phyloP scores from a whole-genome alignment of 2,888 invertebrate genomes.

The Coleophora deauratella region DNA sequence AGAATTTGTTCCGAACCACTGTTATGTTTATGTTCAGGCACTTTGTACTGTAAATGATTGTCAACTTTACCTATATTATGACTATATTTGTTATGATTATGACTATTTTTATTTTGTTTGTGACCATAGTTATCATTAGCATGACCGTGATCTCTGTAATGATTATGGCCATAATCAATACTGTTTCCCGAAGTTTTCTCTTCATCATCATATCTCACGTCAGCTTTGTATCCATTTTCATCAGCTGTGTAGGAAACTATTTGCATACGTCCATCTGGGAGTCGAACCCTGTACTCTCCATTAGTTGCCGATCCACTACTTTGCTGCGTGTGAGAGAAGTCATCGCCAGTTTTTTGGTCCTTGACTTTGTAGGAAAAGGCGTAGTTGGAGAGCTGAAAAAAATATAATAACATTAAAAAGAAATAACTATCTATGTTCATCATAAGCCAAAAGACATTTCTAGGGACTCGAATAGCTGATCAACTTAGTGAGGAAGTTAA shows the following conservation, averaged over 20 bases:
- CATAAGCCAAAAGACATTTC: too few relatives aligned
- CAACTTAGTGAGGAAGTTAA: too few relatives aligned
- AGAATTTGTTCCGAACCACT: constrained; percentile 1
- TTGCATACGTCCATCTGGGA: constrained; percentile 79
- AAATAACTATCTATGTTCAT: too few relatives aligned
- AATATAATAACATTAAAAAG: too few relatives aligned
- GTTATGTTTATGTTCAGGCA: background rate
- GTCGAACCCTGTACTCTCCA: constrained; percentile 79
- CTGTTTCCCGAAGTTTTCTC: constrained; percentile 26
- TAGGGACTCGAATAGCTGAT: too few relatives aligned
- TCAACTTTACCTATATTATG: constrained; percentile 17
- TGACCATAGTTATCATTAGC: constrained; percentile 17
- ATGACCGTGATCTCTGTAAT: constrained; percentile 17
- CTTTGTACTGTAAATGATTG: constrained; percentile 1
- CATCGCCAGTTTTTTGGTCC: constrained; percentile 76
- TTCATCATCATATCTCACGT: constrained; percentile 75
- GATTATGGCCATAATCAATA: constrained; percentile 20
- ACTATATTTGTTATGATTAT: constrained; percentile 15
- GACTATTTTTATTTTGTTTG: constrained; percentile 11
- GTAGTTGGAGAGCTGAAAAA: constrained; percentile 68
- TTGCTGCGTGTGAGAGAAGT: constrained; percentile 78
- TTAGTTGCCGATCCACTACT: constrained; percentile 77
- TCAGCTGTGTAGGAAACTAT: constrained; percentile 80
- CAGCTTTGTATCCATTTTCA: constrained; percentile 78
- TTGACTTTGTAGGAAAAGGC: constrained; percentile 79